Conservation (phyloP, 1,140 invertebrate species). For the Aphelinus atriplicis region DNA sequence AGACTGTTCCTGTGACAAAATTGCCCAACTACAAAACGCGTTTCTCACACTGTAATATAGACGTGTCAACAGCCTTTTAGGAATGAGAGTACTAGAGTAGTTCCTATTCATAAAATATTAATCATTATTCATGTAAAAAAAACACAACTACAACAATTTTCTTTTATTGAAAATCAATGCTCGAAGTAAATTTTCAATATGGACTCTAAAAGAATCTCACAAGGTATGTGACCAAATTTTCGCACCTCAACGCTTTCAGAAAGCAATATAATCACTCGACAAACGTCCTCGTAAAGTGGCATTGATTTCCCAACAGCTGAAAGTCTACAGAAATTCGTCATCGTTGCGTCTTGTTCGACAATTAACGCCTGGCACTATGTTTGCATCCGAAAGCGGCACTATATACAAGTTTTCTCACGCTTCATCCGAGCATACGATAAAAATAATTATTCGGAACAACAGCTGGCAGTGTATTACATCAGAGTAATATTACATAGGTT, state of each 20-base stretch:
- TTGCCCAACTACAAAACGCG: conserved; percentile 6
- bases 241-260: background rate
- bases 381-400: conserved; percentile 45
- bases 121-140: conserved; percentile 4
- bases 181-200: background rate
- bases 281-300: background rate
- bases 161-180: background rate
- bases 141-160: conserved; percentile 18
- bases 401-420: conserved; percentile 53
- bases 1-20: background rate
- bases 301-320: conserved; percentile 20
- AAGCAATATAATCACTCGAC: background rate
- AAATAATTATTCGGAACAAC: conserved; percentile 13
- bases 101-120: conserved; percentile 22
- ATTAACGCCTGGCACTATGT: conserved; percentile 49
- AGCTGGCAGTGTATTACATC: conserved; percentile 19
- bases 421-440: conserved; percentile 18
- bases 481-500: background rate
- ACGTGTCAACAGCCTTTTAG: conserved; percentile 28
- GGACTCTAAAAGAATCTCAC: too few species aligned
- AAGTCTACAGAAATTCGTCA: conserved; percentile 10
- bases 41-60: conserved; percentile 3
- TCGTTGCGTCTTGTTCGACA: conserved; percentile 35
- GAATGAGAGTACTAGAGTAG: conserved; percentile 4
- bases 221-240: too few species aligned